A percentile compares a stretch with the other conserved stretches of the same genome.
These are phyloP conservation scores for Nebria brevicollis DNA, from an alignment of 2,888 invertebrate genomes.

Conservation along the genomic window DNA sequence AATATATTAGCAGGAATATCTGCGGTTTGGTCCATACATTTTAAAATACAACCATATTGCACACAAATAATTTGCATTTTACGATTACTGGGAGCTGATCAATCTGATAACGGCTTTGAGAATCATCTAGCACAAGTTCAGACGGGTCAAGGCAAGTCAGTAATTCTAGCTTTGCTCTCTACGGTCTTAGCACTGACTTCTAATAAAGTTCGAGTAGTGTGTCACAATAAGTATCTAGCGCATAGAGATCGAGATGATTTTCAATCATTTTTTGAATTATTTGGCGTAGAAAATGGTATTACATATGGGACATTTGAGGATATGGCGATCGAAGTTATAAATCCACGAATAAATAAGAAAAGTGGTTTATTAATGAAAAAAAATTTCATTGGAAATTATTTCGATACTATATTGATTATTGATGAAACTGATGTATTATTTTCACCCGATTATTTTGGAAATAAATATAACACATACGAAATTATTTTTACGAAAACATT, in stretches of 20 bases:
- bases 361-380: constrained; percentile 6
- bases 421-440: constrained; percentile 25
- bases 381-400: not conserved
- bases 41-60: constrained; percentile 16
- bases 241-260: constrained; percentile 21
- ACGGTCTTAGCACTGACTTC: constrained; percentile 20
- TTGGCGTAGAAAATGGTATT: constrained; percentile 6
- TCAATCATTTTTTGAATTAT: constrained; percentile 6
- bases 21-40: constrained; percentile 26
- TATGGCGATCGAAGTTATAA: constrained; percentile 27
- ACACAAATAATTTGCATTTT: constrained; percentile 32
- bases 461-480: not conserved
- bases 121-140: constrained; percentile 33
- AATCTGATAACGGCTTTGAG: not conserved
- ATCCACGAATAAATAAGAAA: constrained; percentile 5
- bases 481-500: not conserved
- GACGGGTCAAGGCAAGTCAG: constrained; percentile 31
- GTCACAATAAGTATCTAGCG: constrained; percentile 28
- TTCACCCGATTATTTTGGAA: constrained; percentile 15
- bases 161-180: constrained; percentile 16
- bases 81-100: constrained; percentile 19
- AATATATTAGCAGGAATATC: constrained; percentile 22
- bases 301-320: constrained; percentile 35
- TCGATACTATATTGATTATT: constrained; percentile 7
- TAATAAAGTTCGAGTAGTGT: constrained; percentile 18